Evolutionary conservation across 2,113 vertebrate genomes (phyloP).

Genomic region (Myotis davidii): DNA sequence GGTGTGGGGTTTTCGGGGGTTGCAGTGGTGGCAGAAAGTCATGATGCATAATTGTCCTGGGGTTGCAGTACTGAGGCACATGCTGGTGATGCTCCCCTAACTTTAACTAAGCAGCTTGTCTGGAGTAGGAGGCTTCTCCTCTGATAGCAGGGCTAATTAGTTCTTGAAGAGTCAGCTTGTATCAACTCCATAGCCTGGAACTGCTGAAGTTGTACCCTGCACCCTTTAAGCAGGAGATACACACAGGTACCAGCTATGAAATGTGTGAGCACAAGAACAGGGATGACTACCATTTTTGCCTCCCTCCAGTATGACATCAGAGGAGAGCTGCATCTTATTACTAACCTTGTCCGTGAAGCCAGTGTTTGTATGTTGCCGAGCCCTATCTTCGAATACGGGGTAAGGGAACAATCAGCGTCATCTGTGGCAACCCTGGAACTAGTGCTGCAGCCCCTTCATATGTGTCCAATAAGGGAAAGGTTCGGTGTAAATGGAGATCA

Average conservation of each 20-base stretch:
- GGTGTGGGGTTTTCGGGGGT: neutral
- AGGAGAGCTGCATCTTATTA: conserved; percentile 45
- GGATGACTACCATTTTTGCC: conserved; percentile 37
- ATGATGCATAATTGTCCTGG: neutral
- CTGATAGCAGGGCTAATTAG: conserved; percentile 29
- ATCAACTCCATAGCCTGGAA: conserved; percentile 15
- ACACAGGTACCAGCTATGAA: conserved; percentile 47
- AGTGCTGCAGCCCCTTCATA: neutral
- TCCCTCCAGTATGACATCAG: neutral
- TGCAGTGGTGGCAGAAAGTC: neutral
- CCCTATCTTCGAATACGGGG: conserved; percentile 34
- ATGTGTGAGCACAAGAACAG: neutral
- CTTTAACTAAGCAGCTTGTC: conserved; percentile 4
- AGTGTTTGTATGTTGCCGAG: conserved; percentile 3
- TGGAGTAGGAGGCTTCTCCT: neutral
- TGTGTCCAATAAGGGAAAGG: neutral
- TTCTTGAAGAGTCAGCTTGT: conserved; percentile 14
- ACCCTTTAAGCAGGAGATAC: conserved; percentile 14
- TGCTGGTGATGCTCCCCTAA: neutral
- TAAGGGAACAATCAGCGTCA: conserved; percentile 39
- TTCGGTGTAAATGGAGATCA: conserved; percentile 71
- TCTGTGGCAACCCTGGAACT: conserved; percentile 22
- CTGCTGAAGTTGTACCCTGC: neutral
- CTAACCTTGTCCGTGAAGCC: conserved; percentile 48
- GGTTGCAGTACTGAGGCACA: neutral